phyloP scores from a whole-genome alignment of 2,888 invertebrate genomes.

The Thysanoteuthis rhombus region DNA sequence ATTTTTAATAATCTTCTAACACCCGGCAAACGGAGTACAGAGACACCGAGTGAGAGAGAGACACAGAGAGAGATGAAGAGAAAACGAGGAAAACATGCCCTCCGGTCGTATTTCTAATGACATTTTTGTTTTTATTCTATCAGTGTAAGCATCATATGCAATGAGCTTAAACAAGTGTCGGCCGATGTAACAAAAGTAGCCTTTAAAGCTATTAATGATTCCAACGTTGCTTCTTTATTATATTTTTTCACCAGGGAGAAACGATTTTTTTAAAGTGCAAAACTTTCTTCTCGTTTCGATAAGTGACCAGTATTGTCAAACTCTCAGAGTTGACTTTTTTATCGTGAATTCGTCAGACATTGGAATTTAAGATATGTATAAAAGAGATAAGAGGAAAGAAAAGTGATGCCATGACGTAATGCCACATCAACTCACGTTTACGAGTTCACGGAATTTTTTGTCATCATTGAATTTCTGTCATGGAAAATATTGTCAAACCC shows the following conservation, averaged over 20 bases:
- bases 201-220: not conserved
- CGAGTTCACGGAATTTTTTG: too few species aligned
- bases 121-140: not conserved
- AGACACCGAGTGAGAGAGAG: not conserved
- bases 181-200: not conserved
- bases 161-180: not conserved
- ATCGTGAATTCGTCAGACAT: too few species aligned
- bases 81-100: not conserved
- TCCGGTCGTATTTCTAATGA: not conserved
- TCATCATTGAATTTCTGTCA: too few species aligned
- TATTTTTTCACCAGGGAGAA: not conserved
- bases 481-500: too few species aligned
- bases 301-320: not conserved
- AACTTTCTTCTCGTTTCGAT: not conserved
- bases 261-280: not conserved
- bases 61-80: not conserved
- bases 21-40: not conserved
- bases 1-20: not conserved
- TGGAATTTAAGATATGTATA: too few species aligned
- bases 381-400: too few species aligned
- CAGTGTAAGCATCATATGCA: slow-evolving; percentile 12
- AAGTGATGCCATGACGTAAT: too few species aligned
- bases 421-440: too few species aligned
- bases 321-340: too few species aligned
- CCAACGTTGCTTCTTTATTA: not conserved